These are phyloP conservation scores for Ctenochaetus hawaiiensis DNA, from an alignment of 2,797 vertebrate genomes.

Conservation along the genomic window DNA sequence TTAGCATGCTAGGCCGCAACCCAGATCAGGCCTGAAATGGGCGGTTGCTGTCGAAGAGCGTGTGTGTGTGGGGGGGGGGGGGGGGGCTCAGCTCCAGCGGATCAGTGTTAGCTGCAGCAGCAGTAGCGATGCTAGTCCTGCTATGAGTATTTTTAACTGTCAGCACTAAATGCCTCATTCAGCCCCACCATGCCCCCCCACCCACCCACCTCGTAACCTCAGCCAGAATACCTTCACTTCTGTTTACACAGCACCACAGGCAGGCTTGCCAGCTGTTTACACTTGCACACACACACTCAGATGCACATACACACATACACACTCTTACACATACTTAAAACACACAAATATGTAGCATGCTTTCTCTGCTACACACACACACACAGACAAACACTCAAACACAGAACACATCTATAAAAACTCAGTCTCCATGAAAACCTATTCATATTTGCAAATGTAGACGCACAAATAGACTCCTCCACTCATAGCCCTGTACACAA, in stretches of 20 bases:
- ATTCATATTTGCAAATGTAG: constrained; percentile 63
- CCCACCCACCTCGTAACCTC: constrained; percentile 81
- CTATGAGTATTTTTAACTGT: constrained; percentile 83
- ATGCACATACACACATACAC: constrained; percentile 43
- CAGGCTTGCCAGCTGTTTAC: constrained; percentile 81
- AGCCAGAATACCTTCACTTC: constrained; percentile 83
- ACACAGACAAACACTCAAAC: constrained; percentile 44
- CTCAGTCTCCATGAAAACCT: constrained; percentile 61
- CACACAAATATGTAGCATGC: constrained; percentile 52
- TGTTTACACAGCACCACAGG: constrained; percentile 80
- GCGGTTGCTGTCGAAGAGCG: constrained; percentile 56
- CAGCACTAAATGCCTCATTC: constrained; percentile 86
- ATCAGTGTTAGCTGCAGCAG: constrained; percentile 60
- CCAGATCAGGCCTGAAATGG: constrained; percentile 76
- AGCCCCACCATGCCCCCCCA: constrained; percentile 68
- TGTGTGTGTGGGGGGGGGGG: constrained; percentile 22
- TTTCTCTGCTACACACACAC: constrained; percentile 46
- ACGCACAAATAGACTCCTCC: constrained; percentile 52
- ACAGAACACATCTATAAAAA: constrained; percentile 69
- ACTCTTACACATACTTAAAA: constrained; percentile 51
- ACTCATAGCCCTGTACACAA: constrained; percentile 9
- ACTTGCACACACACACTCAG: constrained; percentile 66
- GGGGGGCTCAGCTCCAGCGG: constrained; percentile 46
- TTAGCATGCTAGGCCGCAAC: constrained; percentile 74
- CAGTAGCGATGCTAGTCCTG: constrained; percentile 50